These are phyloP conservation scores for Cosmopolites sordidus DNA, from an alignment of 2,888 invertebrate species.

Conservation along the genomic window DNA sequence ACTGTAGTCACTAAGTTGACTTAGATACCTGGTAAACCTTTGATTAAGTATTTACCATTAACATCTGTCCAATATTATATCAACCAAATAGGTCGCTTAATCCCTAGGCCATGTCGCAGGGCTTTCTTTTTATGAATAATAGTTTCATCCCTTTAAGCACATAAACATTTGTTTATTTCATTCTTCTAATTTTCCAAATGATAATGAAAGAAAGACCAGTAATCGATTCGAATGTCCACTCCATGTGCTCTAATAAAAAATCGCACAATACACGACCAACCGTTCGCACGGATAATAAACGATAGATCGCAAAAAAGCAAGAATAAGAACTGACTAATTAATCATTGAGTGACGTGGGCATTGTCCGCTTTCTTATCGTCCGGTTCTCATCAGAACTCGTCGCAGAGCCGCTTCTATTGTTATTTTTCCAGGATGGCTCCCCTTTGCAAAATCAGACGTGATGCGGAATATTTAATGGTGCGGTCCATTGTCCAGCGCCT, in stretches of 20 bases:
- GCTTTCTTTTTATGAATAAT: too few species aligned
- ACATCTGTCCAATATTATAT: too few species aligned
- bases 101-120: too few species aligned
- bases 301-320: constrained; percentile 13
- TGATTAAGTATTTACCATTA: too few species aligned
- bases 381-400: constrained; percentile 40
- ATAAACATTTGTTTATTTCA: too few species aligned
- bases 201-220: too few species aligned
- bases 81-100: too few species aligned
- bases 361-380: constrained; percentile 40
- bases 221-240: too few species aligned
- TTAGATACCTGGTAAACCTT: too few species aligned
- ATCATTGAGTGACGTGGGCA: constrained; percentile 41
- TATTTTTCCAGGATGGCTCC: constrained; percentile 37
- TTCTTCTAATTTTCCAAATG: too few species aligned
- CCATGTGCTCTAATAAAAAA: neutral
- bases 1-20: too few species aligned
- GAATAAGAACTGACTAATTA: constrained; percentile 39
- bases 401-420: constrained; percentile 42
- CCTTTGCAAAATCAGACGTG: constrained; percentile 43
- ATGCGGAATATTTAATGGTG: constrained; percentile 42
- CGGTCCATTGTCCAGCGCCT: constrained; percentile 41
- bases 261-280: neutral
- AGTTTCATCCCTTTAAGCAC: too few species aligned
- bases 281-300: neutral